Evolutionary conservation across 2,888 invertebrate species (phyloP), one percentile per base, ranked within the genome.

Genomic region (Dusona sp.): DNA sequence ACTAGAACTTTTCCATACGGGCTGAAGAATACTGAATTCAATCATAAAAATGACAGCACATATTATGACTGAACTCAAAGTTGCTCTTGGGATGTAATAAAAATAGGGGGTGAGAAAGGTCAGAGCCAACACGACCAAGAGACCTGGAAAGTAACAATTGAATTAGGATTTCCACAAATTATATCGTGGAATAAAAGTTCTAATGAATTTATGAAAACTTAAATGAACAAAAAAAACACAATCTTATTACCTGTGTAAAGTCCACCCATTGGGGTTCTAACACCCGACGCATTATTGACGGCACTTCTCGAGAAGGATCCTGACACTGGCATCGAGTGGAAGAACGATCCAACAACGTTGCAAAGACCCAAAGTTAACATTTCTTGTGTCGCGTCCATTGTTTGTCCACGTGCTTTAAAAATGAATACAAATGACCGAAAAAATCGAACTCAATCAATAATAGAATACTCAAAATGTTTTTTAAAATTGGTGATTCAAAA

Each of bases 251-350:
- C 96, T 75, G 97, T 97, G 91, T 97, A 96, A 87, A 97, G 94
- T 36, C 97, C 97, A 65, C 97, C 97, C 65, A 97, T 95, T 0
- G 97, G 97, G 4, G 97, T 97, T 89, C 95, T 95, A 0, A 97
- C 97, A 8, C 97, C 97, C 90, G 97, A 97, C 72, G 97, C 96
- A 88, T 97, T 96, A 94, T 97, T 97, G 57, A 98, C 97, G 85
- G 97, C 98, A 91, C 97, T 96, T 89, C 97, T 94, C 0, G 97
- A 96, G 92, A 97, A 97, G 3, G 97, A 97, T 51, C 97, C 97
- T 92, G 96, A 96, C 45, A 97, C 96, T 0, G 98, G 97, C 93
- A 97, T 97, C 0, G 97, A 97, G n/a, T 96, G 95, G 91, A 97
- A 96, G 93, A 97, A 97, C 64, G 97, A 96, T 83, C 97, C 97